Conservation (phyloP, 2,113 vertebrate species). For the Columba livia region DNA sequence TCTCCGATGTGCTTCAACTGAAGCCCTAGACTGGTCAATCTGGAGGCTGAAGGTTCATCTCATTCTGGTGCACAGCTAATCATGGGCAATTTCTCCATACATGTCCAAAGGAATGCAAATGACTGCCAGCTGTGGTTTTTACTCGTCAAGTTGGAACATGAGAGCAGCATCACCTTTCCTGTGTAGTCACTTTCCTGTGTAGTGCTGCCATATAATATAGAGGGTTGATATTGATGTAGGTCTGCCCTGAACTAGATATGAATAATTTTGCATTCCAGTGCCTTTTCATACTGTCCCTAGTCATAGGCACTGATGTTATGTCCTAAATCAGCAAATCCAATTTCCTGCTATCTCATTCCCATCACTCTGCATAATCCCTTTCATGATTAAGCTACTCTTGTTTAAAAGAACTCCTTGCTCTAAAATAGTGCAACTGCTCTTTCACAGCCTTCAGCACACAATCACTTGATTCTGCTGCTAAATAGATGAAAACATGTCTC, state of each 20-base stretch:
- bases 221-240: not conserved
- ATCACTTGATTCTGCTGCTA: conserved; percentile 31
- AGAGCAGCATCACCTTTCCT: not conserved
- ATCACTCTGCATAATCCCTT: conserved; percentile 10
- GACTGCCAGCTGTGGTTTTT: not conserved
- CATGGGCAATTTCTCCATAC: not conserved
- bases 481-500: conserved; percentile 23
- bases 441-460: conserved; percentile 16
- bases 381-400: conserved; percentile 45
- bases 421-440: conserved; percentile 3
- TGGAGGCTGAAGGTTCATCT: not conserved
- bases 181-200: not conserved
- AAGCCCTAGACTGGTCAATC: not conserved
- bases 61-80: not conserved
- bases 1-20: not conserved
- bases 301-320: not conserved
- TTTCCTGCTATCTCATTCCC: conserved; percentile 31
- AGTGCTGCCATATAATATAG: not conserved
- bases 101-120: not conserved
- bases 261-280: conserved; percentile 11
- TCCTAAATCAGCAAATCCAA: conserved; percentile 52
- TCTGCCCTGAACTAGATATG: not conserved
- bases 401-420: conserved; percentile 23
- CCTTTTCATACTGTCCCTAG: not conserved
- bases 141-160: not conserved